Conservation (phyloP, 2,888 invertebrate species). For the Lymantria dispar region DNA sequence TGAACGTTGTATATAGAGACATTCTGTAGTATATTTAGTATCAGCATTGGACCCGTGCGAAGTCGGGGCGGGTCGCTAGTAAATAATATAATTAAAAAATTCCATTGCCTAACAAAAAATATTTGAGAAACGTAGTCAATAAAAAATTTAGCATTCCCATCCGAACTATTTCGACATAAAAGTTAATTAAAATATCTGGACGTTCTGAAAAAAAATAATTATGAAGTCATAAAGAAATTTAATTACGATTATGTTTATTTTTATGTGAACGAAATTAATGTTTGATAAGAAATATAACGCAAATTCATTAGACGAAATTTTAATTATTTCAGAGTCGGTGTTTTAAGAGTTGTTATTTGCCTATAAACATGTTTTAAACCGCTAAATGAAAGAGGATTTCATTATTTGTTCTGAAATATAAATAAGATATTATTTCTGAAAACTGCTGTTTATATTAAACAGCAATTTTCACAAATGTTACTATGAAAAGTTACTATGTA, state of each 20-base stretch:
- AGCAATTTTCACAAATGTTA: no score
- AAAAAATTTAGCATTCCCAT: neutral
- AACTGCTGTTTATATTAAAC: no score
- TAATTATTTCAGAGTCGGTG: neutral
- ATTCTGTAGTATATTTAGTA: no score
- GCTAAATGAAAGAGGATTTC: neutral
- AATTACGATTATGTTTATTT: conserved; percentile 2
- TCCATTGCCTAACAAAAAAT: neutral
- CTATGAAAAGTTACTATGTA: no score
- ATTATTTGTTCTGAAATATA: neutral
- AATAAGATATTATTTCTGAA: neutral
- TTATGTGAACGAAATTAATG: neutral
- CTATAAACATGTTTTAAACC: neutral
- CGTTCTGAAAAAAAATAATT: neutral
- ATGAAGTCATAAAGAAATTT: conserved; percentile 5
- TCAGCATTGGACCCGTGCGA: no score
- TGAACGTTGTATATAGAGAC: no score
- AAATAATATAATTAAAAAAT: neutral
- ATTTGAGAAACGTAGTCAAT: neutral
- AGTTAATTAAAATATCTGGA: conserved; percentile 3
- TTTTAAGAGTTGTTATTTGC: neutral
- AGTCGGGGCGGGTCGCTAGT: no score
- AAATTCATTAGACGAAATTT: conserved; percentile 1
- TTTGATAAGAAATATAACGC: conserved; percentile 1
- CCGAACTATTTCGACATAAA: neutral